Percentiles rank a stretch among this genome's conserved stretches.
Conservation (phyloP, 92 coral and sea anemone species). For the Porites cylindrica region DNA sequence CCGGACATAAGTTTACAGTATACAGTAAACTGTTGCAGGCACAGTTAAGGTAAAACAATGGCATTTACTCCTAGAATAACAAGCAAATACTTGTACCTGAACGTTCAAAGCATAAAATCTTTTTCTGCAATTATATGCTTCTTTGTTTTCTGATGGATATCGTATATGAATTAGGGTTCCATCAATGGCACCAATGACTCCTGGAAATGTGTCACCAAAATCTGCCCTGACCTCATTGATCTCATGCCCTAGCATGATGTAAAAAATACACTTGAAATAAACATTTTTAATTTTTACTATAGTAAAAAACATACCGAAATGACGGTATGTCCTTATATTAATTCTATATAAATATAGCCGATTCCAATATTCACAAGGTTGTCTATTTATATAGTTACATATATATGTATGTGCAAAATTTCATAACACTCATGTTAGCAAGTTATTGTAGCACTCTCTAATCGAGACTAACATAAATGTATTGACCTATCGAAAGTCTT, state of each 20-base stretch:
- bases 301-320: not conserved
- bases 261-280: constrained; percentile 11
- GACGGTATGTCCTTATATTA: too few relatives aligned
- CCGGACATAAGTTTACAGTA: constrained; percentile 14
- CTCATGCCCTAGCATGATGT: constrained; percentile 33
- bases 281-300: constrained; percentile 19
- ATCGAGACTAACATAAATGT: constrained; percentile 19
- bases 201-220: constrained; percentile 27
- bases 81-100: constrained; percentile 18
- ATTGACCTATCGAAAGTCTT: not conserved
- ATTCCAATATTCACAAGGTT: not conserved
- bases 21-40: constrained; percentile 11
- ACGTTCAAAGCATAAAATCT: constrained; percentile 22
- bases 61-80: constrained; percentile 20
- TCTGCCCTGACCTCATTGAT: constrained; percentile 34
- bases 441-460: constrained; percentile 8
- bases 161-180: constrained; percentile 9
- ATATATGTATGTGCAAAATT: constrained; percentile 3
- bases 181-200: constrained; percentile 24
- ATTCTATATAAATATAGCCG: not conserved
- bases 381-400: not conserved
- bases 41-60: constrained; percentile 14
- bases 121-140: constrained; percentile 25
- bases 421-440: constrained; percentile 15
- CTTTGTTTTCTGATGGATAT: constrained; percentile 23